These are phyloP conservation scores for Camelus bactrianus DNA, from an alignment of 2,113 vertebrate species.

Conservation along the genomic window DNA sequence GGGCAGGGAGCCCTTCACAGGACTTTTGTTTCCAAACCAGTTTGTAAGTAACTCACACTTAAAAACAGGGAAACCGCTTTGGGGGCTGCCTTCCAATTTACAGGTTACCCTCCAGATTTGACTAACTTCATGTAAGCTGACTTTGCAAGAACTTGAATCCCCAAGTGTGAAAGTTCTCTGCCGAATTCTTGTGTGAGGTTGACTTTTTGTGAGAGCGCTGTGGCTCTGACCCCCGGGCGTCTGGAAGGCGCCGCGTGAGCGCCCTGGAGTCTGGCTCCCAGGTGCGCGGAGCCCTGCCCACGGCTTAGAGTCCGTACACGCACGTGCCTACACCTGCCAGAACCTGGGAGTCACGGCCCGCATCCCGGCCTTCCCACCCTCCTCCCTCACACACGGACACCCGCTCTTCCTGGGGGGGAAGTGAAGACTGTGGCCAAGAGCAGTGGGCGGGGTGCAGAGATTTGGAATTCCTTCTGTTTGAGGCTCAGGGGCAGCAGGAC, in stretches of 20 bases:
- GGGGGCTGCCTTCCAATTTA: neutral
- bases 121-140: neutral
- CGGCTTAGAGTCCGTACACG: fast-evolving
- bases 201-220: neutral
- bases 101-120: neutral
- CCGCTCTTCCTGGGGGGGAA: neutral
- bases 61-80: neutral
- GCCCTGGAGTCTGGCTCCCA: fast-evolving
- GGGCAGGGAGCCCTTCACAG: neutral
- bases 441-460: neutral
- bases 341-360: neutral
- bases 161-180: no score
- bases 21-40: neutral
- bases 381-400: neutral
- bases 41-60: neutral
- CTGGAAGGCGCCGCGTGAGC: neutral
- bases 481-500: neutral
- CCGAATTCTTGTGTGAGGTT: fast-evolving
- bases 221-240: neutral
- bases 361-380: neutral
- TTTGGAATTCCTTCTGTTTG: neutral
- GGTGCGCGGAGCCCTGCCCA: neutral
- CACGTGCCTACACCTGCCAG: fast-evolving
- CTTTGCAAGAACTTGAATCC: fast-evolving
- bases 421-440: neutral